phyloP scores from a whole-genome alignment of 2,888 invertebrate species.

The Bedellia somnulentella region DNA sequence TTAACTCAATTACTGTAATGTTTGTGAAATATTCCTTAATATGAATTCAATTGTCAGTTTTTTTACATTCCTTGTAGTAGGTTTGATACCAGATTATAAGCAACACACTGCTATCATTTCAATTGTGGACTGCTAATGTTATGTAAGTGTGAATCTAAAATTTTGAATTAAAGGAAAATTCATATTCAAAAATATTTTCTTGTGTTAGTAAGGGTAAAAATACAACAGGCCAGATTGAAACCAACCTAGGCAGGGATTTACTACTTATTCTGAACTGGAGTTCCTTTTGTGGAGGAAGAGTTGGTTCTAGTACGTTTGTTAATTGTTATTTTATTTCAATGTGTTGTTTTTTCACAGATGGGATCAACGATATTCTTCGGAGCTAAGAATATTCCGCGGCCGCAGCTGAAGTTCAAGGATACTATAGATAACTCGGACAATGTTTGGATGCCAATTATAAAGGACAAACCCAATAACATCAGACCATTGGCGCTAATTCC shows the following conservation, averaged over 20 bases:
- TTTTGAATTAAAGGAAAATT: no score
- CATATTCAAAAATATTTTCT: no score
- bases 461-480: slow-evolving; percentile 84
- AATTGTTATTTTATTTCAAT: slow-evolving; percentile 1
- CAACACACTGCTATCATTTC: no score
- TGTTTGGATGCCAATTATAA: slow-evolving; percentile 83
- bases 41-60: not conserved
- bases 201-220: no score
- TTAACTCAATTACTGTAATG: no score
- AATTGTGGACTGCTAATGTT: no score
- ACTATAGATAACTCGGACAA: slow-evolving; percentile 78
- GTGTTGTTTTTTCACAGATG: slow-evolving; percentile 16
- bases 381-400: slow-evolving; percentile 74
- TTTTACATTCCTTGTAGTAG: not conserved
- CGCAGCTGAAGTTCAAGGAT: slow-evolving; percentile 83
- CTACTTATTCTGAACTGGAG: no score
- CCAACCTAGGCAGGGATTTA: no score
- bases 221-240: no score
- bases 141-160: no score
- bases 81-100: not conserved
- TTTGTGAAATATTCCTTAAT: not conserved
- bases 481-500: slow-evolving; percentile 77
- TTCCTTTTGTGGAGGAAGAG: no score
- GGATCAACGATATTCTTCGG: slow-evolving; percentile 62
- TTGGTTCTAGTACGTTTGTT: no score